phyloP scores from a whole-genome alignment of 1,140 invertebrate genomes.

The Belonocnema kinseyi region DNA sequence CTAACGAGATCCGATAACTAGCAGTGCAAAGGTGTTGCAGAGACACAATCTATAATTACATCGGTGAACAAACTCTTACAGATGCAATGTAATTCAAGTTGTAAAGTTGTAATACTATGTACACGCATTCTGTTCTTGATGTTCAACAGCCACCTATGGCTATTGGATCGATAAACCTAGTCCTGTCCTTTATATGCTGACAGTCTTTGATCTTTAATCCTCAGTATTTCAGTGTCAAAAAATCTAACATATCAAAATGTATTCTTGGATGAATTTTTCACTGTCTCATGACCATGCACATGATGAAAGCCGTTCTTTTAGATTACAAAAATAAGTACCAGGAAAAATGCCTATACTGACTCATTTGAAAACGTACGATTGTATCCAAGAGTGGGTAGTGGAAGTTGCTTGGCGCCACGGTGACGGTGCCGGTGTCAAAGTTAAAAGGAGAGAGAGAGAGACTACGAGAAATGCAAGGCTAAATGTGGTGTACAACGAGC shows the following conservation, averaged over 20 bases:
- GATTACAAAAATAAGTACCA: not conserved
- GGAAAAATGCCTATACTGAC: not conserved
- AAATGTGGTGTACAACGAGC: conserved; percentile 36
- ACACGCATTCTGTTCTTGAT: too few relatives aligned
- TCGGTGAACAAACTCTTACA: conserved; percentile 53
- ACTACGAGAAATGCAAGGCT: not conserved
- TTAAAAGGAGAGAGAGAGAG: conserved; percentile 19
- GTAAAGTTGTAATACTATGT: conserved; percentile 38
- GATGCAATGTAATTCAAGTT: conserved; percentile 34
- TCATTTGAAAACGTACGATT: conserved; percentile 38
- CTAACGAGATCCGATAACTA: conserved; percentile 60
- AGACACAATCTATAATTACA: conserved; percentile 74
- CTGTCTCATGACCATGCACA: too few relatives aligned
- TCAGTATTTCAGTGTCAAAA: not conserved
- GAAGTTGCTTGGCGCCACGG: conserved; percentile 65
- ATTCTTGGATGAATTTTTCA: too few relatives aligned
- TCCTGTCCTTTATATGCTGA: not conserved
- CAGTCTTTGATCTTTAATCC: conserved; percentile 9
- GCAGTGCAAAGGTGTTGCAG: conserved; percentile 62
- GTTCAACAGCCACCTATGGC: conserved; percentile 36
- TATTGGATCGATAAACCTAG: conserved; percentile 10
- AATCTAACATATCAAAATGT: not conserved
- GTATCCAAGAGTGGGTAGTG: conserved; percentile 58
- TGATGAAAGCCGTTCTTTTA: too few relatives aligned
- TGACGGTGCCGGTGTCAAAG: conserved; percentile 54